Evolutionary conservation across 2,797 vertebrate genomes (phyloP).

Genomic region (Neopelma chrysocephalum): DNA sequence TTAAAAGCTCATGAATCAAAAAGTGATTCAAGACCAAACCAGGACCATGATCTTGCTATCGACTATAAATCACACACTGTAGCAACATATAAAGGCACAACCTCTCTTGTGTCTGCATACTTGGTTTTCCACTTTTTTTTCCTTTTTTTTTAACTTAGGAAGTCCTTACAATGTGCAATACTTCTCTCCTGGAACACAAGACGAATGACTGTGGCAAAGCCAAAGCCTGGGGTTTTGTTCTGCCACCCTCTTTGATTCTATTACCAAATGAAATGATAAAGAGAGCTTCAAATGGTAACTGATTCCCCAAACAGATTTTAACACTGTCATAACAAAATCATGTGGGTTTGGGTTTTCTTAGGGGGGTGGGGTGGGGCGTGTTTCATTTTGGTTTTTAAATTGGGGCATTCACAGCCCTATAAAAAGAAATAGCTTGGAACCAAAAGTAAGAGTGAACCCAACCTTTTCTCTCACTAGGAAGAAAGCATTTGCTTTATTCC

Average conservation of each 20-base stretch:
- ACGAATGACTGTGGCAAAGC: neutral
- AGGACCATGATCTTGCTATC: neutral
- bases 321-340: neutral
- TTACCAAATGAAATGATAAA: neutral
- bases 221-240: neutral
- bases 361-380: neutral
- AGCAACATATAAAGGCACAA: neutral
- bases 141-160: neutral
- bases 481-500: neutral
- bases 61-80: rapidly evolving
- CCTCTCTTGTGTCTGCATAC: neutral
- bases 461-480: neutral
- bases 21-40: neutral
- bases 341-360: neutral
- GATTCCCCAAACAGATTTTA: neutral
- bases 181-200: neutral
- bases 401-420: neutral
- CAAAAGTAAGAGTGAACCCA: neutral
- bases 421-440: neutral
- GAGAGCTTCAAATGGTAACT: neutral
- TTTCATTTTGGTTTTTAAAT: neutral
- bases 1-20: neutral
- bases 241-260: neutral
- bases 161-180: neutral
- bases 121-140: neutral